Conservation (phyloP, 2,888 invertebrate species). For the Watsonalla cultraria region DNA sequence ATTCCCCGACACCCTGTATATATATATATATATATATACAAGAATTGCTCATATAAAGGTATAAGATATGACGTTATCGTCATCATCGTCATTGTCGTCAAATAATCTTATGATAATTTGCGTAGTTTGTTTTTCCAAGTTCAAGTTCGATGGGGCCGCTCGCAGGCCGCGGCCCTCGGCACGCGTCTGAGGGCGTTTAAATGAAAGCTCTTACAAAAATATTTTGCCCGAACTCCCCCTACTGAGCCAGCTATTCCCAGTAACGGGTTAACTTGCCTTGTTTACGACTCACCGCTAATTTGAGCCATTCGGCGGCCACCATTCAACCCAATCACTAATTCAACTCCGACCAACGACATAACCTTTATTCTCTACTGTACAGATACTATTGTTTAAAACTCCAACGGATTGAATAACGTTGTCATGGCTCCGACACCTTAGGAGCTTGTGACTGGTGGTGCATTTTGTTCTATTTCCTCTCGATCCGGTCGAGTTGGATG, state of each 20-base stretch:
- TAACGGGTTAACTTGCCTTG: constrained; percentile 19
- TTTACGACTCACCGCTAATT: constrained; percentile 25
- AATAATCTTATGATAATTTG: no score
- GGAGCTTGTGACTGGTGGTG: constrained; percentile 6
- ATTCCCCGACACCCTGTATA: no score
- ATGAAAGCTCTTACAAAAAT: background rate
- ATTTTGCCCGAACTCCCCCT: background rate
- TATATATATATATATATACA: no score
- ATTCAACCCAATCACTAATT: background rate
- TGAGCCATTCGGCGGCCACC: constrained; percentile 5
- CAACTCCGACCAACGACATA: background rate
- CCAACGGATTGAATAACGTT: no score
- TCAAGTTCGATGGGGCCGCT: no score
- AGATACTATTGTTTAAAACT: background rate
- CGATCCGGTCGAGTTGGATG: constrained; percentile 11
- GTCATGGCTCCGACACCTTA: background rate
- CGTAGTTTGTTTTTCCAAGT: no score
- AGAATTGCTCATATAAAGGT: no score
- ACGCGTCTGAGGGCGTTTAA: background rate
- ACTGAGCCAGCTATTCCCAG: constrained; percentile 3
- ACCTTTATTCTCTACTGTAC: background rate
- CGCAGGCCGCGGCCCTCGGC: no score
- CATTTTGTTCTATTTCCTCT: constrained; percentile 15
- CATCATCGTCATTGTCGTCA: no score
- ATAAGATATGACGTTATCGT: no score